These are phyloP conservation scores for Ia io DNA, from an alignment of 2,113 vertebrate species.

Conservation along the genomic window DNA sequence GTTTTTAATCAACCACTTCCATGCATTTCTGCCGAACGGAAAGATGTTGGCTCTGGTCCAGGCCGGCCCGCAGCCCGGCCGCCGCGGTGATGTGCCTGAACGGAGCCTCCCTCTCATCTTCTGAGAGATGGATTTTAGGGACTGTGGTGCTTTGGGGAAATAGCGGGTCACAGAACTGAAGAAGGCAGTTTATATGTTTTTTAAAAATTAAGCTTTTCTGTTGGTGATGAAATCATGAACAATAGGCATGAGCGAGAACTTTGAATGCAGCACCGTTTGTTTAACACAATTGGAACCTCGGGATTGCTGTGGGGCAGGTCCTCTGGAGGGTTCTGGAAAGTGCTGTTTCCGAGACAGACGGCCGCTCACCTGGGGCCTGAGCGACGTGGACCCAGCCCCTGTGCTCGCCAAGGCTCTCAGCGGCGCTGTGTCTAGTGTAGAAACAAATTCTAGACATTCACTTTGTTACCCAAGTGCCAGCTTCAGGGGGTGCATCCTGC, in stretches of 20 bases:
- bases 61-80: neutral
- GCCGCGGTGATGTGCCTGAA: neutral
- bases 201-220: neutral
- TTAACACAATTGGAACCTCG: neutral
- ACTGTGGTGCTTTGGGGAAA: neutral
- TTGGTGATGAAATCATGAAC: neutral
- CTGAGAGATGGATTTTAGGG: neutral
- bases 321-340: neutral
- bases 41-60: neutral
- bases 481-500: neutral
- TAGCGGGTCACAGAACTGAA: neutral
- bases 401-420: neutral
- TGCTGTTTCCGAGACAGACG: neutral
- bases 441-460: neutral
- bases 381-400: rapidly evolving
- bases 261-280: no score
- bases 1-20: neutral
- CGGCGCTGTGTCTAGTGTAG: neutral
- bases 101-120: neutral
- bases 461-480: neutral
- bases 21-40: neutral
- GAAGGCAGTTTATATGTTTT: neutral
- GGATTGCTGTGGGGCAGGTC: no score
- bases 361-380: rapidly evolving
- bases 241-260: neutral